Evolutionary conservation across 2,113 vertebrate species (phyloP).

Genomic region (Propithecus coquereli): DNA sequence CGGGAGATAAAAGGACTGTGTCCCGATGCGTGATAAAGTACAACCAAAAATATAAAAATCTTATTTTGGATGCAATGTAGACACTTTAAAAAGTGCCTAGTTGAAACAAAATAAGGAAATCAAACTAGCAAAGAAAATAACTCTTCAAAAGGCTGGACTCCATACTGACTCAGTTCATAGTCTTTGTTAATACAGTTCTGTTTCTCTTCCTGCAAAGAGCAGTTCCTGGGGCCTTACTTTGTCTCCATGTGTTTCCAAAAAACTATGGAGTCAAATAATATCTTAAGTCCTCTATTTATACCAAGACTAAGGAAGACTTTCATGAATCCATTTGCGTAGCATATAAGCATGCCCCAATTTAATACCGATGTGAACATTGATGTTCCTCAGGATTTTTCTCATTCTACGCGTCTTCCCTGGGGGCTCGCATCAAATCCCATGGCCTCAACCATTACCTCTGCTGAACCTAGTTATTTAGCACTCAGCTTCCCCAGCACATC

Average conservation of each 20-base stretch:
- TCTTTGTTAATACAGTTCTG: neutral
- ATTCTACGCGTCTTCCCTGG: neutral
- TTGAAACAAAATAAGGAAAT: slow-evolving; percentile 15
- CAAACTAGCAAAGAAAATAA: neutral
- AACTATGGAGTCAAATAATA: fast-evolving
- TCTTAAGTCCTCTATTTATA: too few relatives aligned
- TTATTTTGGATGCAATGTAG: neutral
- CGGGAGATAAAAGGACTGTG: neutral
- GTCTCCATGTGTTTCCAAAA: neutral
- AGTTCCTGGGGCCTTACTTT: neutral
- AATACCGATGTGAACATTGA: fast-evolving
- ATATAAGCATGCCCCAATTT: neutral
- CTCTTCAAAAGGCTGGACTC: neutral
- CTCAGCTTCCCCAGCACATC: neutral
- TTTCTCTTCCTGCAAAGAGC: neutral
- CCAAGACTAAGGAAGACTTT: neutral
- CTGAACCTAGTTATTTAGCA: neutral
- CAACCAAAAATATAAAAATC: neutral
- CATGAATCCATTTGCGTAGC: neutral
- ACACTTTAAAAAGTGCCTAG: neutral
- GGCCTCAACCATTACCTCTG: neutral
- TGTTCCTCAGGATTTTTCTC: neutral
- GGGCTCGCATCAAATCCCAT: too few relatives aligned
- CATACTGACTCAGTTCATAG: neutral
- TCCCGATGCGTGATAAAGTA: neutral